These are phyloP conservation scores for Clarias macrocephalus DNA, from an alignment of 2,113 vertebrate species.

Conservation along the genomic window DNA sequence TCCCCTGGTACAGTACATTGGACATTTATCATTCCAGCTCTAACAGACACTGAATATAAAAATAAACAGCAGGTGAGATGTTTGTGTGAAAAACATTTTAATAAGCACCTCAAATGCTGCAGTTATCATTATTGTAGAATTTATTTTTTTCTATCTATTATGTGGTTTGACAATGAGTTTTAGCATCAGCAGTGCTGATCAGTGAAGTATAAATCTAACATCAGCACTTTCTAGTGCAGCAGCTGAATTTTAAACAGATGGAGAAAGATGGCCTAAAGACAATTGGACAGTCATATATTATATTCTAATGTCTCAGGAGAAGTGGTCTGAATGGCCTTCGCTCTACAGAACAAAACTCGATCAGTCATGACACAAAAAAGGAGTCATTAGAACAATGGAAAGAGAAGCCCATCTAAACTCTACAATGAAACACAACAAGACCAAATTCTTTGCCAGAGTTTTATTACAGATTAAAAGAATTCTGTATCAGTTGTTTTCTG, in stretches of 20 bases:
- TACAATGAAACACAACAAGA: background rate
- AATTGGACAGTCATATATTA: background rate
- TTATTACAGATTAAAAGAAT: background rate
- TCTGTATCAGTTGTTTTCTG: background rate
- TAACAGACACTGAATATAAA: background rate
- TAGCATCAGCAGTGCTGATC: conserved; percentile 61
- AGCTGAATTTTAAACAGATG: conserved; percentile 44
- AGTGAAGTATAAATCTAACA: conserved; percentile 59
- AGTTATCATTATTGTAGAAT: background rate
- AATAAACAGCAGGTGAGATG: background rate
- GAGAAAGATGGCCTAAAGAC: conserved; percentile 3
- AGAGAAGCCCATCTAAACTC: background rate
- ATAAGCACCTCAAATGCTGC: background rate
- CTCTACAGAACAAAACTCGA: background rate
- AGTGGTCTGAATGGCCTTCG: background rate
- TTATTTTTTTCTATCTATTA: background rate
- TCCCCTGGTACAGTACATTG: background rate
- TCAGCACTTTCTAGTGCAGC: conserved; percentile 59
- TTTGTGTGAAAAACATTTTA: background rate
- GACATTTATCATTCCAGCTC: background rate
- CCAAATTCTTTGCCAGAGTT: background rate
- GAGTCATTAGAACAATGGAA: background rate
- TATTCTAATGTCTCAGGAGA: background rate
- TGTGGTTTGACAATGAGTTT: background rate
- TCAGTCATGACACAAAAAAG: background rate